Conservation (phyloP, 2,888 invertebrate genomes). For the Sesamia inferens region DNA sequence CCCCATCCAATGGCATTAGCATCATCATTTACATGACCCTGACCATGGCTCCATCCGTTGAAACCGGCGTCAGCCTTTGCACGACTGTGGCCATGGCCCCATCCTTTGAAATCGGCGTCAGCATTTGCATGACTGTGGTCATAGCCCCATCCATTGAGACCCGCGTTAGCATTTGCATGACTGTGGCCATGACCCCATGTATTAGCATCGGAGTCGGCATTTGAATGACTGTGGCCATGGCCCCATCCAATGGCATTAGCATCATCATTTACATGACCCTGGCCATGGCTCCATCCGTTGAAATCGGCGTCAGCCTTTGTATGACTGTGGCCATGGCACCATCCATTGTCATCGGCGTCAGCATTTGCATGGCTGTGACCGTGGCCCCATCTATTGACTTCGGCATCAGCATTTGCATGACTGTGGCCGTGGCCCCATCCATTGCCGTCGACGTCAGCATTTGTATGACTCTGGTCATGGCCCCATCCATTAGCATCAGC, state of each 20-base stretch:
- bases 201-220: neutral
- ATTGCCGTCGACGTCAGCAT: neutral
- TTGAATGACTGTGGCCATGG: neutral
- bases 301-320: neutral
- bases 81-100: too few species aligned
- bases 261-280: neutral
- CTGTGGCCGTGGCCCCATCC: neutral
- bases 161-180: too few species aligned
- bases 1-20: neutral
- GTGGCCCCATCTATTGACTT: neutral
- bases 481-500: neutral
- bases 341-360: neutral
- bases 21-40: too few species aligned
- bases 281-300: neutral
- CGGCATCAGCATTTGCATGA: neutral
- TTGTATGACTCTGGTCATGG: neutral
- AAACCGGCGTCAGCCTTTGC: neutral
- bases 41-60: neutral
- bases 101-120: too few species aligned
- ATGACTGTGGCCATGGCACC: neutral
- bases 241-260: neutral
- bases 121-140: too few species aligned
- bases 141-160: rapidly evolving
- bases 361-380: neutral
- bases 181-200: too few species aligned